Conservation (phyloP, 2,113 vertebrate genomes). For the Bos indicus region DNA sequence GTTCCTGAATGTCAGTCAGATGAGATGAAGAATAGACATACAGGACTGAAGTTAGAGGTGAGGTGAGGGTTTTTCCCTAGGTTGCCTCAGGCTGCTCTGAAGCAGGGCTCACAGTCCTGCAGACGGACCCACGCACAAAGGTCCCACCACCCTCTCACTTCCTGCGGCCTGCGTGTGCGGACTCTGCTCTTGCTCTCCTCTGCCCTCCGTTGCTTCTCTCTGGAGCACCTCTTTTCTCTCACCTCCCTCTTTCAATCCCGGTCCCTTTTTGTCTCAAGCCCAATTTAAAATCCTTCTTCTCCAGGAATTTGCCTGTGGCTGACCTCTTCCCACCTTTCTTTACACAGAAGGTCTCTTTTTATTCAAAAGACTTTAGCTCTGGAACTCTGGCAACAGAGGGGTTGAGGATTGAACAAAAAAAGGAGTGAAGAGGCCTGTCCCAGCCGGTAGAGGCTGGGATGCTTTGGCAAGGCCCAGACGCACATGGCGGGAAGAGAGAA, state of each 20-base stretch:
- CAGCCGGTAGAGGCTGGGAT: neutral
- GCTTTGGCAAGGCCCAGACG: neutral
- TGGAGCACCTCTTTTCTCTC: constrained; percentile 2
- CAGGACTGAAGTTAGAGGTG: neutral
- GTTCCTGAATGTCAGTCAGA: neutral
- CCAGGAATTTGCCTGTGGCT: neutral
- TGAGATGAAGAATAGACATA: neutral
- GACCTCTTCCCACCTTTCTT: neutral
- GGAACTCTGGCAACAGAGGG: neutral
- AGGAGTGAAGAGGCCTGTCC: neutral
- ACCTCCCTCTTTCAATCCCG: neutral
- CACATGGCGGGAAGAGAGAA: neutral
- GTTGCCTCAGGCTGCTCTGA: neutral
- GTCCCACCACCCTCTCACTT: neutral
- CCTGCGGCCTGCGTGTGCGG: rapidly evolving
- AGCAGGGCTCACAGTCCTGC: neutral
- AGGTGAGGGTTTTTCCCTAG: neutral
- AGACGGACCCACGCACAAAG: neutral
- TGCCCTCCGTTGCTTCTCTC: constrained; percentile 24
- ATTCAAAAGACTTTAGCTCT: neutral
- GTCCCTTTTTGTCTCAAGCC: neutral
- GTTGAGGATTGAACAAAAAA: neutral
- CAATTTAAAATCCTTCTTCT: neutral
- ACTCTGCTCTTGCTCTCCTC: neutral
- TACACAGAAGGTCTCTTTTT: neutral